Evolutionary conservation across 2,888 invertebrate species (phyloP), one percentile per base, ranked within the genome.

Genomic region (Quadroppia sp.): DNA sequence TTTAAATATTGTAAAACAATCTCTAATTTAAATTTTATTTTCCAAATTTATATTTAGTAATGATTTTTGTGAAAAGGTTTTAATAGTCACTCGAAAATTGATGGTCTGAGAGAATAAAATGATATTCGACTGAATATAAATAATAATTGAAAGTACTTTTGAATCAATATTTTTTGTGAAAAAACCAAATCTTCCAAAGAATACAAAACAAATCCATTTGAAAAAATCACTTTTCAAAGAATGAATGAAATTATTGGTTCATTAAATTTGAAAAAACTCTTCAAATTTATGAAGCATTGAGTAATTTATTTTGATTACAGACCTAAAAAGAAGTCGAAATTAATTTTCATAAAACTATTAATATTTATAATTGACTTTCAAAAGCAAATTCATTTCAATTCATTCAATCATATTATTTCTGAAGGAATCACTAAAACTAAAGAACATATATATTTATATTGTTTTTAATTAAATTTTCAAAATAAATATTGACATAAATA

Each of bases 401-500:
- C 20, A 9, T 3, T 9, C 3, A 53, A 53, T 25, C 36, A 36
- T 11, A 7, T 36, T 36, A 11, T 7, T 36, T 7, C 11, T 36
- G 36, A 36, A 36, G 4, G 36, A 36, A 36, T 36, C 36, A 36
- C 6, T n/a, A n/a, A 50, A 50, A 11, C 7, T 50, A n/a, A 13
- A 50, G 4, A n/a, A 23, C 20, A 25, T 4, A 53, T 53, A 23
- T 23, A 53, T 20, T 53, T 13, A 23, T 53, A 48, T 53, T 23
- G 13, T 45, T 53, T 53, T 53, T 53, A 53, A 53, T 53, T 53
- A 53, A 53, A 53, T 53, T 53, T 53, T 13, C 20, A 53, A 53
- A 53, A 53, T 53, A 53, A 53, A 53, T 53, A 53, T 53, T 53
- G 53, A 53, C 53, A 23, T 53, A 53, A 25, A 25, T 23, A 53